Evolutionary conservation across 1,140 invertebrate genomes (phyloP).

Genomic region (Liolophura sinensis): DNA sequence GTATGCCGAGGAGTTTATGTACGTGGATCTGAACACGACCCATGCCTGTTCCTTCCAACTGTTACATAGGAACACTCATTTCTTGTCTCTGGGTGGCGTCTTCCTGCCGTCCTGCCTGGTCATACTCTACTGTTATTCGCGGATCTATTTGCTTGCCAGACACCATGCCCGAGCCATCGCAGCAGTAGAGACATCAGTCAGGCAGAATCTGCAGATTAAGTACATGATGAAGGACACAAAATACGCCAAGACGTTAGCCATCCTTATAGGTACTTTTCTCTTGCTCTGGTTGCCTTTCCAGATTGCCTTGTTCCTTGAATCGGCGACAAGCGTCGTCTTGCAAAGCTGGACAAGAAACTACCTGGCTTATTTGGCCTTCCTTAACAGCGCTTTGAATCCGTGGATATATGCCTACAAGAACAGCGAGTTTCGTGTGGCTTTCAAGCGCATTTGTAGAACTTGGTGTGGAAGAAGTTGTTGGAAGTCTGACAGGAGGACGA

Average conservation of each 20-base stretch:
- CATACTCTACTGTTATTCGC: slow-evolving; percentile 68
- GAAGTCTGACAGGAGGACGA: no score
- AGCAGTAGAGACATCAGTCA: slow-evolving; percentile 66
- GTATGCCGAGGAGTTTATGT: slow-evolving; percentile 53
- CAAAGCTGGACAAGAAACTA: slow-evolving; percentile 64
- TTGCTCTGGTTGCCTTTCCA: slow-evolving; percentile 70
- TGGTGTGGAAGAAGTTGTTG: no score
- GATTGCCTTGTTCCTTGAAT: slow-evolving; percentile 64
- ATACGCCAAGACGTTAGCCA: slow-evolving; percentile 69
- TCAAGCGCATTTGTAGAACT: slow-evolving; percentile 58
- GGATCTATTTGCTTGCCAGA: slow-evolving; percentile 70
- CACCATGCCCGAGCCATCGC: slow-evolving; percentile 70
- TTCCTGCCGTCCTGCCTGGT: slow-evolving; percentile 52
- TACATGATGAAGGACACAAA: slow-evolving; percentile 50
- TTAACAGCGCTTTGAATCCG: slow-evolving; percentile 68
- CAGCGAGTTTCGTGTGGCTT: slow-evolving; percentile 67
- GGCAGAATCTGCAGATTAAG: slow-evolving; percentile 36
- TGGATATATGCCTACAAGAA: slow-evolving; percentile 74
- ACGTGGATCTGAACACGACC: slow-evolving; percentile 62
- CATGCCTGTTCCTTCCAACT: slow-evolving; percentile 56
- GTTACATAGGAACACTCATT: slow-evolving; percentile 28
- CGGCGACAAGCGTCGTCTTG: slow-evolving; percentile 61
- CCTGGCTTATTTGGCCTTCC: slow-evolving; percentile 64
- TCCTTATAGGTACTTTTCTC: slow-evolving; percentile 69
- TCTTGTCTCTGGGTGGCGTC: slow-evolving; percentile 35